phyloP scores from a whole-genome alignment of 2,113 vertebrate species.

The Sphaerodactylus townsendi region DNA sequence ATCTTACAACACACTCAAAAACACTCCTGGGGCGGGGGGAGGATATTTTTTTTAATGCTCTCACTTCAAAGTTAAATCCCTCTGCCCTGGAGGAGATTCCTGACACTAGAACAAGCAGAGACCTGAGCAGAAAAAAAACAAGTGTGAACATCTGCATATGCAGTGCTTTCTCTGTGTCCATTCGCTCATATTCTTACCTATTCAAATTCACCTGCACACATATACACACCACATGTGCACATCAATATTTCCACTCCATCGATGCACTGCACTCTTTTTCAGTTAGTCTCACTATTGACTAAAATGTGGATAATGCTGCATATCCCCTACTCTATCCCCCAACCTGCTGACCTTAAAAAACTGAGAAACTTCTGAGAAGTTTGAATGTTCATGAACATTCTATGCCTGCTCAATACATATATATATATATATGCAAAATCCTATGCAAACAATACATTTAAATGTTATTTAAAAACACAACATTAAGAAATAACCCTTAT shows the following conservation, averaged over 20 bases:
- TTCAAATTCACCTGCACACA: no score
- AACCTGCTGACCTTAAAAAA: no score
- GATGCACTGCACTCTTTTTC: no score
- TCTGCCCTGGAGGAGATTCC: slow-evolving; percentile 49
- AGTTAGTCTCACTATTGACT: no score
- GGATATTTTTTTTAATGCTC: slow-evolving; percentile 38
- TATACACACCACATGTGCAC: no score
- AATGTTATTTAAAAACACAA: not conserved
- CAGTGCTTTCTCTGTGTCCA: no score
- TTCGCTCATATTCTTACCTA: no score
- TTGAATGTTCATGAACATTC: not conserved
- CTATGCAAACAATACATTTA: no score
- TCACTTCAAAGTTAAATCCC: slow-evolving; percentile 54
- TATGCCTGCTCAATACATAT: not conserved
- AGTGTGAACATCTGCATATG: no score
- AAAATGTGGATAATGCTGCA: no score
- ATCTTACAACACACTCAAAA: slow-evolving; percentile 8
- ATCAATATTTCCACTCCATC: no score
- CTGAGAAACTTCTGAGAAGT: not conserved
- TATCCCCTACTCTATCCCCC: no score
- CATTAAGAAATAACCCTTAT: not conserved
- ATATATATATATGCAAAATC: not conserved
- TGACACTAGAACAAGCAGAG: not conserved
- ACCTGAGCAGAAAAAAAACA: not conserved
- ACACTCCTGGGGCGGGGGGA: not conserved